phyloP scores from a whole-genome alignment of 2,113 vertebrate genomes.

The Zosterops lateralis region DNA sequence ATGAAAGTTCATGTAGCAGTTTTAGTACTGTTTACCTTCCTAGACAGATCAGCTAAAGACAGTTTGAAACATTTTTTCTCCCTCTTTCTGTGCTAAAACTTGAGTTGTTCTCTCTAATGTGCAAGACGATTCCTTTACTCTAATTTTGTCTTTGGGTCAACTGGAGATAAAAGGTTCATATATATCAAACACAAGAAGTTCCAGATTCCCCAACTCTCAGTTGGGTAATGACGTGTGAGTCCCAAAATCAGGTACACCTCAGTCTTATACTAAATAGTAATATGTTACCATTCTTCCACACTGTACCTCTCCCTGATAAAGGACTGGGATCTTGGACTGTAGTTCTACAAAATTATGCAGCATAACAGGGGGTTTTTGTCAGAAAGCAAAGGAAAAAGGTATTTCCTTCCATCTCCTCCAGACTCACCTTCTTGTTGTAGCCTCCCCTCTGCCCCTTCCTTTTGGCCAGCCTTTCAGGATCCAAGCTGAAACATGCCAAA shows the following conservation, averaged over 20 bases:
- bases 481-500: not conserved
- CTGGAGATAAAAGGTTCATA: not conserved
- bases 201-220: not conserved
- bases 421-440: not conserved
- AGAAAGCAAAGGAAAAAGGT: not conserved
- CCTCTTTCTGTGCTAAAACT: not conserved
- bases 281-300: not conserved
- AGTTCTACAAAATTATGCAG: not conserved
- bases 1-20: not conserved
- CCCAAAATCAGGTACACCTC: not conserved
- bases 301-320: not conserved
- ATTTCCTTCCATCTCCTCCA: not conserved
- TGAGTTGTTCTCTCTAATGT: not conserved
- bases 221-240: rapidly evolving
- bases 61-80: not conserved
- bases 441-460: not conserved
- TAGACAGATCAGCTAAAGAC: not conserved
- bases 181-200: not conserved
- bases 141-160: not conserved
- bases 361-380: not conserved
- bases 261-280: not conserved
- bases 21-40: not conserved
- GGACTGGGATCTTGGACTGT: not conserved
- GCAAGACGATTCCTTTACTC: not conserved
- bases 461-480: not conserved